Evolutionary conservation across 2,888 invertebrate species (phyloP).

Genomic region (Xanthia icteritia): DNA sequence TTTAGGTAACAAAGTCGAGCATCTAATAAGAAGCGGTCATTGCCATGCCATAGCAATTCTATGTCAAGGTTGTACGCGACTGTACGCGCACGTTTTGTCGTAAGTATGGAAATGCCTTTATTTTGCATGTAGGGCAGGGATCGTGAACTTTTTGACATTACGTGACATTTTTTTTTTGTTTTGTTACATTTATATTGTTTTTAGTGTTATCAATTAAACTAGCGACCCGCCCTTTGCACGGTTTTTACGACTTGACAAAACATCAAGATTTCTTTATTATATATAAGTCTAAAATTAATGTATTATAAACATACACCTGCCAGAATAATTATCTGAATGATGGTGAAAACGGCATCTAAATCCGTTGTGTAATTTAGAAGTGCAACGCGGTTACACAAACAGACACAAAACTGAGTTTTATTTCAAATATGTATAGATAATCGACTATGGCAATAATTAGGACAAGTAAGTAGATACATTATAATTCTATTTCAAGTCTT

Average conservation of each 20-base stretch:
- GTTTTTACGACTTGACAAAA: background rate
- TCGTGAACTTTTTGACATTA: constrained; percentile 25
- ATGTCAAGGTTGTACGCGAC: constrained; percentile 56
- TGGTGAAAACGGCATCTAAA: background rate
- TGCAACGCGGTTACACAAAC: background rate
- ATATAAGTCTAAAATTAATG: no score
- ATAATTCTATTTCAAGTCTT: background rate
- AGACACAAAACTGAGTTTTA: background rate
- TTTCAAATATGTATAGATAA: no score
- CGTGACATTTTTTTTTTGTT: background rate
- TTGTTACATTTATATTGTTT: background rate
- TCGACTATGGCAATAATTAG: background rate
- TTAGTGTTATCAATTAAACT: background rate
- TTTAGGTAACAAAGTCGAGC: constrained; percentile 51
- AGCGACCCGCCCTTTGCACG: background rate
- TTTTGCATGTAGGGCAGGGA: constrained; percentile 36
- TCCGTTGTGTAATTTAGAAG: background rate
- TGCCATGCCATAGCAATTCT: constrained; percentile 56
- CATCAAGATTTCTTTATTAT: background rate
- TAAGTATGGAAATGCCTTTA: constrained; percentile 44
- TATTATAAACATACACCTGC: no score
- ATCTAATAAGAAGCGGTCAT: constrained; percentile 55
- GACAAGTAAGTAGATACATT: background rate
- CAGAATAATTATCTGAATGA: background rate
- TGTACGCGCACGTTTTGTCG: constrained; percentile 18